phyloP scores from a whole-genome alignment of 2,888 invertebrate species.

The Exocentrus adspersus region DNA sequence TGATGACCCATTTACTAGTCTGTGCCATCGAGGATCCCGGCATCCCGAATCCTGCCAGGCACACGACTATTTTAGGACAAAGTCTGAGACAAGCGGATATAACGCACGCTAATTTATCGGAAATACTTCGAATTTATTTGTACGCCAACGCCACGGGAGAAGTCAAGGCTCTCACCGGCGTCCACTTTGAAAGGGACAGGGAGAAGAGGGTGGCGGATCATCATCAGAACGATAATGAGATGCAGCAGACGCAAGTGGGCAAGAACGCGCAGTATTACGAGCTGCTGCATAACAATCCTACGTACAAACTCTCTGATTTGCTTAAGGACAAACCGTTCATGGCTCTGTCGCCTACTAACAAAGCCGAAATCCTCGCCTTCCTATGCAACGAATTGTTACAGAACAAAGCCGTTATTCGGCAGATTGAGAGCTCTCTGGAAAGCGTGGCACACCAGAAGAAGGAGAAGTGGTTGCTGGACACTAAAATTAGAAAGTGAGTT shows the following conservation, averaged over 20 bases:
- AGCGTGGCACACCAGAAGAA: constrained; percentile 86
- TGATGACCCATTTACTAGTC: constrained; percentile 88
- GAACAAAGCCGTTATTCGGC: constrained; percentile 89
- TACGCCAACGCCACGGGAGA: constrained; percentile 91
- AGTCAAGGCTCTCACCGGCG: constrained; percentile 80
- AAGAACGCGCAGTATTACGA: constrained; percentile 86
- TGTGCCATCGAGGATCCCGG: constrained; percentile 95
- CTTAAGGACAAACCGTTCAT: constrained; percentile 87
- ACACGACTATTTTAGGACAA: constrained; percentile 90
- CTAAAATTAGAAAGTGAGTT: constrained; percentile 89
- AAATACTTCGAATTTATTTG: constrained; percentile 90
- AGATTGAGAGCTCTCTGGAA: constrained; percentile 85
- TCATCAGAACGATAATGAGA: constrained; percentile 79
- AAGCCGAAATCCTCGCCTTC: constrained; percentile 89
- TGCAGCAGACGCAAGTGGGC: constrained; percentile 72
- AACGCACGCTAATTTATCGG: constrained; percentile 90
- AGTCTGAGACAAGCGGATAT: constrained; percentile 90
- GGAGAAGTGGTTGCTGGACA: constrained; percentile 92
- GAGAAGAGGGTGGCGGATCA: constrained; percentile 85
- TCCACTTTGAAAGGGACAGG: constrained; percentile 84
- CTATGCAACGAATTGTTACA: constrained; percentile 94
- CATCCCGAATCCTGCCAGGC: constrained; percentile 87
- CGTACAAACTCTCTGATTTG: constrained; percentile 82
- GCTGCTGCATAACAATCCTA: constrained; percentile 77
- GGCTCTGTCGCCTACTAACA: constrained; percentile 84